Conservation (phyloP, 2,888 invertebrate species). For the Nymphalis c-album region DNA sequence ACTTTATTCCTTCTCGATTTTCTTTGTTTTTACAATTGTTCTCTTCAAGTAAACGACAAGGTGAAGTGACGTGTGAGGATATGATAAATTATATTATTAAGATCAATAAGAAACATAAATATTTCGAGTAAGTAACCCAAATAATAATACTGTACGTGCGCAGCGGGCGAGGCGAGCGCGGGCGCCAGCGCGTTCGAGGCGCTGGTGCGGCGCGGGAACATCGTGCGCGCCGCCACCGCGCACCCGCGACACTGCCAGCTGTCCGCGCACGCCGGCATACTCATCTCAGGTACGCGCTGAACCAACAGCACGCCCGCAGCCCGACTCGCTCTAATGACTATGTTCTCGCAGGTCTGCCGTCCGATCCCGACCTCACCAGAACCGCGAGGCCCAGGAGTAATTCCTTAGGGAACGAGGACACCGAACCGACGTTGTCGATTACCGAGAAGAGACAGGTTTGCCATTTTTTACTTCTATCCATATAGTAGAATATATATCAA, state of each 20-base stretch:
- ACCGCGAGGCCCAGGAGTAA: slow-evolving; percentile 68
- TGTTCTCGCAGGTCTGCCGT: slow-evolving; percentile 62
- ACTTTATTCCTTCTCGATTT: too few species aligned
- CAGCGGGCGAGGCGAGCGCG: slow-evolving; percentile 43
- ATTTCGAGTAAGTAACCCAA: too few species aligned
- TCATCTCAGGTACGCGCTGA: slow-evolving; percentile 69
- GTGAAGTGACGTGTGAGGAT: too few species aligned
- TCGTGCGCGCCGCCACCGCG: slow-evolving; percentile 56
- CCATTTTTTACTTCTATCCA: background rate
- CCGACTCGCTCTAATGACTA: background rate
- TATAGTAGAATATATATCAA: too few species aligned
- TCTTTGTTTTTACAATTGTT: too few species aligned
- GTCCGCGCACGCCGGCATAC: slow-evolving; percentile 71
- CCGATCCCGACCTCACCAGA: slow-evolving; percentile 71
- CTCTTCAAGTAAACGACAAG: too few species aligned
- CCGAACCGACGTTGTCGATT: slow-evolving; percentile 58
- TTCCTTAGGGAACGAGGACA: slow-evolving; percentile 69
- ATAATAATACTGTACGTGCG: too few species aligned
- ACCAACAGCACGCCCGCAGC: too few species aligned
- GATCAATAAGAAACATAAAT: too few species aligned
- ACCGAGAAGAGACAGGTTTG: slow-evolving; percentile 73
- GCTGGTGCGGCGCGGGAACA: slow-evolving; percentile 68
- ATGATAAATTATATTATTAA: too few species aligned
- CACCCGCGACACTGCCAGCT: slow-evolving; percentile 55
- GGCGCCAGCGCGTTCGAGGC: slow-evolving; percentile 63